Evolutionary conservation across 1,140 invertebrate species (phyloP), one percentile per base, ranked within the genome.

Genomic region (Neodiprion virginianus): DNA sequence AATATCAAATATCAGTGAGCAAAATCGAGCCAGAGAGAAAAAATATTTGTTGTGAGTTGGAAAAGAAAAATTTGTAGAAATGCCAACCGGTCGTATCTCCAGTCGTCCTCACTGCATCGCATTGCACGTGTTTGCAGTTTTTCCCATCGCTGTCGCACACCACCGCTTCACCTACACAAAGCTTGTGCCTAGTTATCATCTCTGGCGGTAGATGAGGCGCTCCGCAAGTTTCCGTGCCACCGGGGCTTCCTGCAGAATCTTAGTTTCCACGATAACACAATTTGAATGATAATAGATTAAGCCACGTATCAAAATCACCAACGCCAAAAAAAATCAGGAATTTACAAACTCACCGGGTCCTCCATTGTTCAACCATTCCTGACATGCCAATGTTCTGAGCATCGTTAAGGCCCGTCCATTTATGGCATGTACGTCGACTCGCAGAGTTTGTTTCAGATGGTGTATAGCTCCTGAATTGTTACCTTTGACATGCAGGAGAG

Each of bases 391-490:
- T 14, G 89, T 89, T 75, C 89, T 88, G 50, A 94, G 83, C 48
- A 91, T 80, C 80, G 85, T 82, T 79, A 90, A 82, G 72, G 90
- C 87, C 81, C 89, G 78, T 1, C 89, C 90, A 47, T 90, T 87
- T 81, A 92, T 88, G 75, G 90, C 91, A 49, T 86, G 81, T 0
- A 90, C 88, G 73, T 93, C 90, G 8, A 92, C 89, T 67, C 91
- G 85, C 40, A 95, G 78, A 1, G 91, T 90, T 78, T 92, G 90
- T 80, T 93, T 92, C 75, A 95, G 89, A 80, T 95, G 93, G 81
- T 92, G 90, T 78, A 92, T 88, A 2, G 93, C 93, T 14, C 93
- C 91, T 28, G 91, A 90, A 61, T 91, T 87, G 81, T 95, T 93
- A 71, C 91, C 90, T 79, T 92, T 92, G 9, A 90, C 82, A 84